phyloP scores from a whole-genome alignment of 2,888 invertebrate genomes.

The Pecten maximus region DNA sequence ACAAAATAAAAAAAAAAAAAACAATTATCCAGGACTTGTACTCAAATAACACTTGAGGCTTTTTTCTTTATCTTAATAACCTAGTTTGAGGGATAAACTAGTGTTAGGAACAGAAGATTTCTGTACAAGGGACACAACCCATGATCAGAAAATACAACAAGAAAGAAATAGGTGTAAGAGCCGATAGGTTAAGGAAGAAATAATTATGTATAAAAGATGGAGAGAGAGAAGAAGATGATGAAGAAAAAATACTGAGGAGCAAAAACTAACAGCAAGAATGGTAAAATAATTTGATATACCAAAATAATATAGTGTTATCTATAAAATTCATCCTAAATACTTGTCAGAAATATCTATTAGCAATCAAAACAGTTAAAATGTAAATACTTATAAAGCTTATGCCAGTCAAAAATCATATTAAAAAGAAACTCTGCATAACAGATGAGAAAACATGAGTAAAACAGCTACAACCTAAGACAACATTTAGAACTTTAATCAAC shows the following conservation, averaged over 20 bases:
- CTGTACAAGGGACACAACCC: background rate
- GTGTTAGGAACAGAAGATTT: background rate
- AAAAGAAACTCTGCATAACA: background rate
- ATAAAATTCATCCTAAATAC: background rate
- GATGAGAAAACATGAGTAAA: background rate
- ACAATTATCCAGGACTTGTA: no score
- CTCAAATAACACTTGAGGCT: no score
- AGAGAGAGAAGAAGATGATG: no score
- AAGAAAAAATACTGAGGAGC: background rate
- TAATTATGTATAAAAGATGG: background rate
- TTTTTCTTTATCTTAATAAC: no score
- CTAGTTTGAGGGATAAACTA: no score
- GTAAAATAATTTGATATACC: background rate
- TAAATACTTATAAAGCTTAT: background rate
- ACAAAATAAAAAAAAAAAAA: no score
- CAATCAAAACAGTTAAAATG: background rate
- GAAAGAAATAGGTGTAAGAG: background rate
- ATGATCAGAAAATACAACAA: background rate
- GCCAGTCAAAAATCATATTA: background rate
- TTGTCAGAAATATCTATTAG: background rate
- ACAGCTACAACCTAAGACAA: background rate
- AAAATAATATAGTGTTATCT: background rate
- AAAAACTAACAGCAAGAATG: background rate
- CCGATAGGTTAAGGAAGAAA: background rate
- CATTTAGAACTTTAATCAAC: background rate